Conservation (phyloP, 2,888 invertebrate genomes). For the Ochropleura plecta region DNA sequence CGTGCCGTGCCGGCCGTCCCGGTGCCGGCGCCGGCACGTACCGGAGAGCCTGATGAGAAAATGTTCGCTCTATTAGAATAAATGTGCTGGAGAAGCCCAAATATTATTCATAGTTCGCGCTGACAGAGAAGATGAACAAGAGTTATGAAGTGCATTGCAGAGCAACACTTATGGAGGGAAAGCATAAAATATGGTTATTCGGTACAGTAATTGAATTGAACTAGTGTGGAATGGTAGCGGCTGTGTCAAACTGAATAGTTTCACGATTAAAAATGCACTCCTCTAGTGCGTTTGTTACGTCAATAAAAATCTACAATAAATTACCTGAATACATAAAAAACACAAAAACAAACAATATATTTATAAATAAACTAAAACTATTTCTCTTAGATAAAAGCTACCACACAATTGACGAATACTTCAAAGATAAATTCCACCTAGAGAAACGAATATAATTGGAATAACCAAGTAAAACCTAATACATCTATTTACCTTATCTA, state of each 20-base stretch:
- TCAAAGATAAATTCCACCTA: too few relatives aligned
- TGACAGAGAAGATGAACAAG: background rate
- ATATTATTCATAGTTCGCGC: conserved; percentile 26
- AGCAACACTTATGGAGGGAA: background rate
- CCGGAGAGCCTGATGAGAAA: conserved; percentile 44
- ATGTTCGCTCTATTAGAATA: conserved; percentile 35
- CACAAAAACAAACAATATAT: too few relatives aligned
- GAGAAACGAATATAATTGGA: too few relatives aligned
- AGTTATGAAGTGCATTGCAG: conserved; percentile 1
- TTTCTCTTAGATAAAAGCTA: too few relatives aligned
- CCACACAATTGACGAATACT: too few relatives aligned
- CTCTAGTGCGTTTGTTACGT: too few relatives aligned
- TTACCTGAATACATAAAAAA: too few relatives aligned
- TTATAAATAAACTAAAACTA: too few relatives aligned
- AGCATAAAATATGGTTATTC: background rate
- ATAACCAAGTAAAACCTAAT: too few relatives aligned
- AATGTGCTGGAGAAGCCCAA: conserved; percentile 13
- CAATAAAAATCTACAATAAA: too few relatives aligned
- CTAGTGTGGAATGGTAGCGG: background rate
- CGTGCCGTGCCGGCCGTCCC: background rate
- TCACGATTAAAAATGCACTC: background rate
- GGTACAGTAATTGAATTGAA: background rate
- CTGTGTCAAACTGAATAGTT: background rate
- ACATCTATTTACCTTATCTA: too few relatives aligned
- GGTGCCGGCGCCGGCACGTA: conserved; percentile 26